Percentiles rank a stretch among this genome's conserved stretches.
These are phyloP conservation scores for Sinella curviseta DNA, from an alignment of 1,140 invertebrate genomes.

Conservation along the genomic window DNA sequence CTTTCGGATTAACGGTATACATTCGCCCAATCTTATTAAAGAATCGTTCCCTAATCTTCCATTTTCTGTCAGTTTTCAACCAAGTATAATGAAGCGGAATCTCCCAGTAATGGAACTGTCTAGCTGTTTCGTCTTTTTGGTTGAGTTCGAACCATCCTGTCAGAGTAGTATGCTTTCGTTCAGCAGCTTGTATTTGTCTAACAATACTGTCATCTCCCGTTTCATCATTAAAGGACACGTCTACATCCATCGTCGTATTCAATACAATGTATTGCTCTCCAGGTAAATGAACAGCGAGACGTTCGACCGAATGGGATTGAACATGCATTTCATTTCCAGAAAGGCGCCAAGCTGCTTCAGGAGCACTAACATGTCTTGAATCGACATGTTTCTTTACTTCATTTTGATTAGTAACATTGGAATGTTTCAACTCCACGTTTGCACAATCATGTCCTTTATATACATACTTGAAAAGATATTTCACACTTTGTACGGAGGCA, in stretches of 20 bases:
- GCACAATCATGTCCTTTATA: slow-evolving; percentile 41
- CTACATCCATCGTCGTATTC: slow-evolving; percentile 25
- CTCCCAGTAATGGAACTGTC: neutral
- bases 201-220: neutral
- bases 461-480: slow-evolving; percentile 38
- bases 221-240: neutral
- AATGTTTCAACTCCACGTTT: slow-evolving; percentile 40
- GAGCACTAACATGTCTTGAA: slow-evolving; percentile 49
- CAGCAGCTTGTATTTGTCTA: neutral
- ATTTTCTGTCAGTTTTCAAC: neutral
- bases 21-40: neutral
- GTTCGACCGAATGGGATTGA: slow-evolving; percentile 47
- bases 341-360: slow-evolving; percentile 53
- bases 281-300: slow-evolving; percentile 50
- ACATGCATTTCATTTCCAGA: slow-evolving; percentile 45
- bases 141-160: slow-evolving; percentile 48
- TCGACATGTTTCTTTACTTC: slow-evolving; percentile 46
- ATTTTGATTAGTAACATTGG: slow-evolving; percentile 39
- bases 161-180: slow-evolving; percentile 35
- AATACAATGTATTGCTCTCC: slow-evolving; percentile 44
- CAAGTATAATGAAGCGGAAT: neutral
- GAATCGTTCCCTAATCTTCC: neutral
- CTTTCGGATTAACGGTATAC: neutral
- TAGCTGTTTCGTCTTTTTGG: neutral
- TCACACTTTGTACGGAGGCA: slow-evolving; percentile 33